Evolutionary conservation across 2,797 vertebrate species (phyloP).

Genomic region (Malurus leucopterus): DNA sequence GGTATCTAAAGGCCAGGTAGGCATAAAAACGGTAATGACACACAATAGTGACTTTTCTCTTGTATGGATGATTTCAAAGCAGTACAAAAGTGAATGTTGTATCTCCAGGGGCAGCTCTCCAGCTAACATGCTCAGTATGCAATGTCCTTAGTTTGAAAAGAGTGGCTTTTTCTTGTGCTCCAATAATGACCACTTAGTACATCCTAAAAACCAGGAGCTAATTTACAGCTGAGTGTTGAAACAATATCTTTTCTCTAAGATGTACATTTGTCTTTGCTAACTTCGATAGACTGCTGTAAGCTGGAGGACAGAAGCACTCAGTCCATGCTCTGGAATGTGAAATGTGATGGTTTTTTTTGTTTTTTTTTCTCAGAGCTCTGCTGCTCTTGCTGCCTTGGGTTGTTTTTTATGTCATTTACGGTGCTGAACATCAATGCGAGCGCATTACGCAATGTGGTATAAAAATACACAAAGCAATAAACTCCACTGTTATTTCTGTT

Average conservation of each 20-base stretch:
- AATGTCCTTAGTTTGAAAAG: background rate
- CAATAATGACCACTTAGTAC: background rate
- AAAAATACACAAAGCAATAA: slow-evolving; percentile 9
- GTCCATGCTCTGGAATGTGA: slow-evolving; percentile 5
- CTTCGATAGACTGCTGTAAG: background rate
- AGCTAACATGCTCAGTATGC: background rate
- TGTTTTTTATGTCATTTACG: slow-evolving; percentile 50
- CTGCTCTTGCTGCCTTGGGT: slow-evolving; percentile 22
- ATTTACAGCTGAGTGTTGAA: background rate
- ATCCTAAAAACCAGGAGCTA: background rate
- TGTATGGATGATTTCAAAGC: background rate
- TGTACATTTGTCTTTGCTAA: slow-evolving; percentile 6
- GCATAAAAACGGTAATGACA: fast-evolving
- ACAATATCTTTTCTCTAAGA: background rate
- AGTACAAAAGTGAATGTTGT: background rate
- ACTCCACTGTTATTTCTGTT: background rate
- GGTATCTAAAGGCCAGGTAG: background rate
- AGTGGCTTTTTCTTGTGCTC: background rate
- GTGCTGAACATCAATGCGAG: background rate
- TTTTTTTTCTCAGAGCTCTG: background rate
- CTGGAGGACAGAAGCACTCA: background rate
- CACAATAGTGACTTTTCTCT: background rate
- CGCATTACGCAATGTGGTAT: background rate
- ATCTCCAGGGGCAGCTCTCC: background rate
- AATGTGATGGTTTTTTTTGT: slow-evolving; percentile 37